Base-by-base conservation (phyloP, 2,888 invertebrate genomes). In the Drosophila demipolita region DNA sequence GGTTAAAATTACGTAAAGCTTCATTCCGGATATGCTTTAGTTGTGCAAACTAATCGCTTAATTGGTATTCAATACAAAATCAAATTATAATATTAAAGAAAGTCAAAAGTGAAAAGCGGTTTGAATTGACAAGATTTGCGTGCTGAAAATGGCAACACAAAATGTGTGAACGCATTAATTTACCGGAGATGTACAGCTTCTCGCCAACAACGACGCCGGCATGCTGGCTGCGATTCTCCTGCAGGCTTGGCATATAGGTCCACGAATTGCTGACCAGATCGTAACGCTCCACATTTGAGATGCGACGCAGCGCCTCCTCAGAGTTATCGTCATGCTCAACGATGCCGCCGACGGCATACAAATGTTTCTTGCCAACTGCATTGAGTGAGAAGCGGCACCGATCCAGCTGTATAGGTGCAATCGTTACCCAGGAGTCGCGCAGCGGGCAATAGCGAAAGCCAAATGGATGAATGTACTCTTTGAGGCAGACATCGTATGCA, bases 401-500 rank as follows among this genome's bases (percentile, higher is more conserved):
- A 88, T 96, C 96, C 55, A 94, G 93, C 78, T 95, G 94, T 94
- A 96, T 95, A 15, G 96, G 95, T 4, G 95, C 94, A 87, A 96
- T 95, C 7, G 95, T 95, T 8, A 94, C 94, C 96, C 96, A 96
- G 73, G 94, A 94, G 83, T 95, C 94, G 33, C 93, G 94, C 33
- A 94, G 92, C 0, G 96, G 95, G 80, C 94, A 94, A 82, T 95
- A 95, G 7, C 95, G 94, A 90, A 96, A 96, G 0, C 96, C 96
- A 90, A 96, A 96, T 0, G 96, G 95, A 93, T 96, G 96, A 62
- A 96, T 95, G 81, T 95, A 95, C 92, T 96, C 96, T 62, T 92
- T 91, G 60, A 96, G 91, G 36, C 94, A 94, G 57, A 95, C 95
- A 91, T 96, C 96, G 86, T 96, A 96, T 79, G 96, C 96, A 1